These are phyloP conservation scores for Drosophila bocqueti DNA, from an alignment of 1,140 invertebrate species.

Conservation along the genomic window DNA sequence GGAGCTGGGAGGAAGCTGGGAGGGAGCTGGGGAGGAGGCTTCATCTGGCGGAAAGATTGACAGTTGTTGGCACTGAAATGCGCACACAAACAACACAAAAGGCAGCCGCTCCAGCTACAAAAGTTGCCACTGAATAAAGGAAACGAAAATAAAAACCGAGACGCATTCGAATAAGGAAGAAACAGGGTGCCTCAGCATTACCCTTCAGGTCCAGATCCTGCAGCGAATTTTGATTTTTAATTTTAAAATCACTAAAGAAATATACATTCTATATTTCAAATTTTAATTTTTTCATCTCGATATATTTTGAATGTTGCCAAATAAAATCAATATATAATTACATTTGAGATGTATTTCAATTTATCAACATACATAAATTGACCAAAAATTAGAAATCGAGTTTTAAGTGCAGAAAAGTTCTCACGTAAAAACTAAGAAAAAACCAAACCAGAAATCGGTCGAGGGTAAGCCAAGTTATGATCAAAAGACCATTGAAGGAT, in stretches of 20 bases:
- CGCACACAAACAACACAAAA: slow-evolving; percentile 74
- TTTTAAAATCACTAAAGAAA: neutral
- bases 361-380: no score
- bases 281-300: no score
- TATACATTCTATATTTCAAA: no score
- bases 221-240: neutral
- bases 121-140: slow-evolving; percentile 70
- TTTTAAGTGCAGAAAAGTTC: no score
- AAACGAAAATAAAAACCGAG: slow-evolving; percentile 52
- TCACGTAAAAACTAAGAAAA: no score
- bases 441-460: no score
- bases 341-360: no score
- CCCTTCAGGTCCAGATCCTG: neutral
- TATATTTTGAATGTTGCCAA: no score
- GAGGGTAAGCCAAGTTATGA: no score
- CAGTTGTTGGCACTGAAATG: slow-evolving; percentile 81
- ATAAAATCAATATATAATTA: no score
- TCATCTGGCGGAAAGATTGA: slow-evolving; percentile 75
- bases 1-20: slow-evolving; percentile 2
- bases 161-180: slow-evolving; percentile 37
- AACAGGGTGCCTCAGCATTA: slow-evolving; percentile 28
- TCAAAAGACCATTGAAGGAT: no score
- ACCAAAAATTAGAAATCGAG: no score
- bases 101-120: slow-evolving; percentile 65
- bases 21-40: slow-evolving; percentile 34